Evolutionary conservation across 2,113 vertebrate genomes (phyloP), one percentile per base, ranked within the genome.

Genomic region (Cnemophilus loriae): DNA sequence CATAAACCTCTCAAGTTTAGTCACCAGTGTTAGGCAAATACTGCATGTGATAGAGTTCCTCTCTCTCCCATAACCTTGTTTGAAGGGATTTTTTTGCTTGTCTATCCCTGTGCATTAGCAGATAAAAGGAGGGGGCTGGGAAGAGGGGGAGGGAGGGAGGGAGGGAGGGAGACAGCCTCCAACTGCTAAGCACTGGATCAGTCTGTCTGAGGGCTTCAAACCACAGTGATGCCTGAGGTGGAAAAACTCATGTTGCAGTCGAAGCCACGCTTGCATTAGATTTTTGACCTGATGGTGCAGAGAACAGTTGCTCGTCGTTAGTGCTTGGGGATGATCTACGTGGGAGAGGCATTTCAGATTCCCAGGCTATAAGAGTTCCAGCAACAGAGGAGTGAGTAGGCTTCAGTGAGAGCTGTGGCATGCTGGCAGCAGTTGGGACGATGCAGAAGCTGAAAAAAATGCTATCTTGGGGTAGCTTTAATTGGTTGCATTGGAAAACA

Each of bases 401-500:
- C 88, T 93, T 95, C 89, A 83, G 86, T 59, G 84, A 93, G 96
- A 94, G 80, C 73, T 88, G 55, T 94, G 76, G 93, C 83, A 28
- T 84, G 64, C 73, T 93, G 90, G 90, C 84, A 95, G 87, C 82
- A 91, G 65, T 93, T 91, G 67, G 92, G 55, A 96, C 94, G 83
- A 87, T 73, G 86, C 76, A 94, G 79, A 79, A 95, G 57, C 84
- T 91, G 82, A 88, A 85, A 94, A 61, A 61, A 93, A 63, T 80
- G 93, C 90, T 96, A 50, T 94, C 91, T 95, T 89, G 75, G 68
- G 49, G 60, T 95, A 86, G 76, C 90, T 95, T 96, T 94, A 92
- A 91, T 97, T 96, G 89, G 79, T 75, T 94, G 93, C 89, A 91
- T 94, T 96, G 88, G 92, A 93, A 97, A 95, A 95, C 69, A 87